Evolutionary conservation across 2,113 vertebrate genomes (phyloP).

Genomic region (Cephalopterus ornatus): DNA sequence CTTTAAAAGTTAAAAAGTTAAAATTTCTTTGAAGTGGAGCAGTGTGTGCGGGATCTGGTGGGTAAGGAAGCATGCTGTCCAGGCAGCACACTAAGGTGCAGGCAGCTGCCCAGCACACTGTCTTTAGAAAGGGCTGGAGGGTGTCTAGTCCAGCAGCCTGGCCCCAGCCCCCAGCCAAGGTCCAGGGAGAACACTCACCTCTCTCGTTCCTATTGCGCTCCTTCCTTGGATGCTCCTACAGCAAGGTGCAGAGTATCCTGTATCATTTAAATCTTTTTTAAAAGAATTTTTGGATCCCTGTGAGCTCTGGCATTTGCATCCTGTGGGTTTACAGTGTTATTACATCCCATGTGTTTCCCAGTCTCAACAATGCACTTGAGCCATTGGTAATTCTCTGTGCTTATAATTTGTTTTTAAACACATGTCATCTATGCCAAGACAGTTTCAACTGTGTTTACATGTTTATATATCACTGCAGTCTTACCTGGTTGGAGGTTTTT

Average conservation of each 20-base stretch:
- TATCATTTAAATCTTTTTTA: not conserved
- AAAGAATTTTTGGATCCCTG: not conserved
- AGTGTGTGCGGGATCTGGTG: not conserved
- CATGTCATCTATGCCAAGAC: not conserved
- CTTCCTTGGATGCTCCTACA: not conserved
- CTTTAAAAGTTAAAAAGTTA: not conserved
- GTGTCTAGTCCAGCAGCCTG: not conserved
- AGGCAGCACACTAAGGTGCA: not conserved
- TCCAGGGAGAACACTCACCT: not conserved
- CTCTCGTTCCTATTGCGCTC: not conserved
- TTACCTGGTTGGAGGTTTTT: not conserved
- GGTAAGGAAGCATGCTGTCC: not conserved
- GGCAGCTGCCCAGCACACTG: not conserved
- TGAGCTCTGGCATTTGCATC: not conserved
- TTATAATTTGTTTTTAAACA: not conserved
- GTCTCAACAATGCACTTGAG: not conserved
- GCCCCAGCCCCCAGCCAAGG: not conserved
- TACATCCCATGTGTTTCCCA: rapidly evolving
- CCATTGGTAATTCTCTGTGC: not conserved
- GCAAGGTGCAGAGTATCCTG: not conserved
- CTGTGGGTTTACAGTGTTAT: too few relatives aligned
- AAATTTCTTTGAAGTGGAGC: not conserved
- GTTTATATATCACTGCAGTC: not conserved
- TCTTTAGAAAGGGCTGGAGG: not conserved
- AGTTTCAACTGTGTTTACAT: not conserved